These are phyloP conservation scores for Australoheros scitulus DNA, from an alignment of 2,113 vertebrate genomes.

Conservation along the genomic window DNA sequence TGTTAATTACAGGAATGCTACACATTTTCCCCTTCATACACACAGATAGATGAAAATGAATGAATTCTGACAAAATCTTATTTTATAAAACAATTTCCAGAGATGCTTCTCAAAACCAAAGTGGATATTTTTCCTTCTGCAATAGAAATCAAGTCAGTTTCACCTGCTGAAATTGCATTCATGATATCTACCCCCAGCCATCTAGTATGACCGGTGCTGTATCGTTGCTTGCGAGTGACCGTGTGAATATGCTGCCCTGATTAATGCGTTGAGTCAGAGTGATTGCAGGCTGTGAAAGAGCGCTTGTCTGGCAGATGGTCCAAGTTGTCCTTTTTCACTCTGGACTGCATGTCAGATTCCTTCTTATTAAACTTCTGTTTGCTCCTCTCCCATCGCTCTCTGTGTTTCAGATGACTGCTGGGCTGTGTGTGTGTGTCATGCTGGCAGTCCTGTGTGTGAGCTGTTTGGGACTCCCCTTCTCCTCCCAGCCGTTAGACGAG, in stretches of 20 bases:
- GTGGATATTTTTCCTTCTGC: neutral
- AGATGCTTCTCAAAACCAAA: neutral
- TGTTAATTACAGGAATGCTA: neutral
- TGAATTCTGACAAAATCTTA: fast-evolving
- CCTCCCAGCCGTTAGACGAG: conserved; percentile 60
- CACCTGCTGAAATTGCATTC: neutral
- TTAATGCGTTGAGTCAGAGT: neutral
- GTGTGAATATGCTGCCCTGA: conserved; percentile 27
- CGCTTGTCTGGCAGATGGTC: conserved; percentile 21
- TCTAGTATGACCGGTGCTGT: neutral
- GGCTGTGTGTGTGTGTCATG: conserved; percentile 86
- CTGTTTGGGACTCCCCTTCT: conserved; percentile 82
- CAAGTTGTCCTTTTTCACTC: conserved; percentile 2
- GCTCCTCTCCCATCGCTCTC: neutral
- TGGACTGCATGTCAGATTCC: conserved; percentile 3
- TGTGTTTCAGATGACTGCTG: conserved; percentile 86
- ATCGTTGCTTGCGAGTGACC: neutral
- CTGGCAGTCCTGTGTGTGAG: conserved; percentile 84
- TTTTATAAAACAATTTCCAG: neutral
- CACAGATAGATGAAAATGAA: neutral
- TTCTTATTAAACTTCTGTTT: neutral
- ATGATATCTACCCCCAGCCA: neutral
- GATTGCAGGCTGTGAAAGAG: neutral
- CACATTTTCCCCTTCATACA: neutral
- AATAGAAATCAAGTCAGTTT: neutral